Base-by-base conservation (phyloP, 2,888 invertebrate species). In the Caenorhabditis doughertyi region DNA sequence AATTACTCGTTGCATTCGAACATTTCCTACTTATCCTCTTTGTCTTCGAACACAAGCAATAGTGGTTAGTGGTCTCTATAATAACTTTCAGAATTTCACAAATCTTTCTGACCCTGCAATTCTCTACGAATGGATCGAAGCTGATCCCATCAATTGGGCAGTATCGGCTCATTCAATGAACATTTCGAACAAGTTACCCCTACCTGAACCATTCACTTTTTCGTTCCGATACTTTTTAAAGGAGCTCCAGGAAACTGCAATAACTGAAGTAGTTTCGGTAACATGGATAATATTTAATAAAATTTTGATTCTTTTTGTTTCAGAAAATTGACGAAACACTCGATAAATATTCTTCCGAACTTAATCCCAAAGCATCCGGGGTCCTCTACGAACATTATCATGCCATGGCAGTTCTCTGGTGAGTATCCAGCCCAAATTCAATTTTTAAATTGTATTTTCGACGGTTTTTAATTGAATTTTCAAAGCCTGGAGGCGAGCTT, bases 331-430 rank as follows among this genome's bases (percentile, higher is more conserved):
- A 68, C 39, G 11, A 44, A 16, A 0, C 60, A 4, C 29, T 76
- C 9, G 13, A 23, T 13, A 74, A 76, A 32, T 76, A 51, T 35
- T 42, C 51, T 11, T 8, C 27, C 42, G n/a, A 18, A 23, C 49
- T 76, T 7, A 51, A 39, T 21, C 49, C 58, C 18, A 49, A 18
- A n/a, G 58, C 60, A 5, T 18, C 16, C n/a, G 76, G 76, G 11
- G 51, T 51, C 29, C 58, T 76, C 49, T 76, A 76, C 76, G 76
- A 67, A 58, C 68, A 76, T 68, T 76, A 68, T n/a, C 67, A 76
- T 51, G 51, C 18, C 23, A 76, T 25, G 11, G 76, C 67, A 39
- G 49, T 68, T 21, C 60, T 51, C 51, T 76, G 76, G 76, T 76
- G 51, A 68, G 76, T 76, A 42, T 44, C 3, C 23, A 35, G 25